A percentile compares a stretch with the other conserved stretches of the same genome.
These are phyloP conservation scores for Thysanoteuthis rhombus DNA, from an alignment of 2,888 invertebrate genomes.

Conservation along the genomic window DNA sequence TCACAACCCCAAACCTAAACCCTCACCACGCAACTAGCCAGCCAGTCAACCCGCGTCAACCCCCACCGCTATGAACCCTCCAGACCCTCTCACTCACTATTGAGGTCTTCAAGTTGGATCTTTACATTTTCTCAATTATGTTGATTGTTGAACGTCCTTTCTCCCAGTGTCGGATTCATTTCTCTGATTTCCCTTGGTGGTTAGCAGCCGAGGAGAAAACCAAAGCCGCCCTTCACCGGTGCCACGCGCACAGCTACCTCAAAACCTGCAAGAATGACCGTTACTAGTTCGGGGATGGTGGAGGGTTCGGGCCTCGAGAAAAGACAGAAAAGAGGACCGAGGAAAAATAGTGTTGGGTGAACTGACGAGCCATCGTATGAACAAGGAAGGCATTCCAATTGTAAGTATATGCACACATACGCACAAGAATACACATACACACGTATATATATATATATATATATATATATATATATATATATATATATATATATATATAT, in stretches of 20 bases:
- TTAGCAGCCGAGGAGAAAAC: neutral
- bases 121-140: conserved; percentile 12
- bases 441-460: too few species aligned
- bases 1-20: neutral
- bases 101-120: neutral
- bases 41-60: too few species aligned
- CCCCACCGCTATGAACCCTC: neutral
- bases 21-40: neutral
- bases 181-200: conserved; percentile 12
- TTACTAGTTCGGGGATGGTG: neutral
- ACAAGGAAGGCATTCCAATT: neutral
- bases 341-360: neutral
- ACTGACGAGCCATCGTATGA: neutral
- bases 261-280: conserved; percentile 12
- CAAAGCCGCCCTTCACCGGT: neutral
- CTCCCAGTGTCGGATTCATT: neutral
- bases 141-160: conserved; percentile 12
- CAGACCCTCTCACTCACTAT: neutral
- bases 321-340: too few species aligned
- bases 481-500: too few species aligned
- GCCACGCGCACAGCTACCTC: neutral
- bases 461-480: too few species aligned
- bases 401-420: neutral
- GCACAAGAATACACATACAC: too few species aligned
- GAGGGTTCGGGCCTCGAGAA: neutral